phyloP scores from a whole-genome alignment of 2,797 vertebrate genomes.

The Columba guinea region DNA sequence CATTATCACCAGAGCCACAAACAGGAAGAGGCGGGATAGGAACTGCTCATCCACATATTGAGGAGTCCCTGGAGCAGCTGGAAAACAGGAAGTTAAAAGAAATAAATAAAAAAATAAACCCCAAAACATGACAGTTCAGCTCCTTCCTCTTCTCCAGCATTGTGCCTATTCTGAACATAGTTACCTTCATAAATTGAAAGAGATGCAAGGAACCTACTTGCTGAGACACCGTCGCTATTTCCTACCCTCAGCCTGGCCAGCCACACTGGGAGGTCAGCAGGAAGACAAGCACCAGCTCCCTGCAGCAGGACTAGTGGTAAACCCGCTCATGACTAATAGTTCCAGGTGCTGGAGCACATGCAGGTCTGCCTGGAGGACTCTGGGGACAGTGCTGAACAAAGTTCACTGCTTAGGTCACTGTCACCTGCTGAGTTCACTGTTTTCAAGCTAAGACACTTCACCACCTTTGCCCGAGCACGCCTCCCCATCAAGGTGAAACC shows the following conservation, averaged over 20 bases:
- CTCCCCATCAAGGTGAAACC: neutral
- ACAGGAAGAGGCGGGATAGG: slow-evolving; percentile 97
- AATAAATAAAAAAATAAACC: neutral
- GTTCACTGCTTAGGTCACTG: neutral
- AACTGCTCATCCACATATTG: slow-evolving; percentile 98
- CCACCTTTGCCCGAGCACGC: neutral
- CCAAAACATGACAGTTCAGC: slow-evolving; percentile 6
- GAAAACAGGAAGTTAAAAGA: slow-evolving; percentile 48
- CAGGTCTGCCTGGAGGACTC: neutral
- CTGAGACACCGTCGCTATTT: neutral
- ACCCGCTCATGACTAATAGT: neutral
- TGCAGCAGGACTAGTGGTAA: neutral
- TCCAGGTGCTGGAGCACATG: neutral
- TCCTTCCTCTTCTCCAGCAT: neutral
- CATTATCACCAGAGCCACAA: slow-evolving; percentile 97
- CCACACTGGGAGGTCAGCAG: neutral
- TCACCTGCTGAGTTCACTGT: neutral
- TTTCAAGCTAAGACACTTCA: neutral
- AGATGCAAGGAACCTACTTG: neutral
- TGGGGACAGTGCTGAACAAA: neutral
- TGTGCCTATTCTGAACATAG: neutral
- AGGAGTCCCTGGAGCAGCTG: slow-evolving; percentile 95
- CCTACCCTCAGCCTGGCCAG: neutral
- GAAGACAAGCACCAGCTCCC: neutral
- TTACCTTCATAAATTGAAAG: neutral